Conservation (phyloP, 2,888 invertebrate genomes). For the Euphydryas editha region DNA sequence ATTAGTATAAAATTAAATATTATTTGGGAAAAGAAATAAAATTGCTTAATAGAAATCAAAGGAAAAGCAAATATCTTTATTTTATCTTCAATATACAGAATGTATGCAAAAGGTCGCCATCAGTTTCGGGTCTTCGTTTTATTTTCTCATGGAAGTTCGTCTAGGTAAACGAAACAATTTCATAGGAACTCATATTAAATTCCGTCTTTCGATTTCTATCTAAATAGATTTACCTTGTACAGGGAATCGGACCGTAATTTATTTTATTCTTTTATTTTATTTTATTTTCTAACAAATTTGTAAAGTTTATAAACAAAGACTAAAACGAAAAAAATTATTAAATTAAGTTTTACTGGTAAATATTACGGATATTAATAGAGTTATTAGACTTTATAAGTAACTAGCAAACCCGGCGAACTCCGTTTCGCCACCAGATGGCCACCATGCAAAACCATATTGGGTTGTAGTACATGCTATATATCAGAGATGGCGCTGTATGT, state of each 20-base stretch:
- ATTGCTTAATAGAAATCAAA: neutral
- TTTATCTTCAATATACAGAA: conserved; percentile 17
- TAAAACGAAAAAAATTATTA: neutral
- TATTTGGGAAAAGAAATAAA: neutral
- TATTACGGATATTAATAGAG: no score
- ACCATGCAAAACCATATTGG: no score
- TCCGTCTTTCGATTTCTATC: conserved; percentile 49
- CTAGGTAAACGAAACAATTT: conserved; percentile 50
- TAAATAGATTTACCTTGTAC: conserved; percentile 35
- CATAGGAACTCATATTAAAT: conserved; percentile 53
- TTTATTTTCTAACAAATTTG: neutral
- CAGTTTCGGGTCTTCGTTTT: conserved; percentile 38
- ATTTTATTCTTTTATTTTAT: neutral
- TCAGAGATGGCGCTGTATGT: no score
- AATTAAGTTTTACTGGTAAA: no score
- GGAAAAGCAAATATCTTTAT: conserved; percentile 4
- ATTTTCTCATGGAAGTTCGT: conserved; percentile 57
- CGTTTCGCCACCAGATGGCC: no score
- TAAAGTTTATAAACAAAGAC: neutral
- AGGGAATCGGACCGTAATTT: conserved; percentile 4
- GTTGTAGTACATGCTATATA: no score
- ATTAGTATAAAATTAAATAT: neutral
- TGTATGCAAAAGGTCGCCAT: conserved; percentile 25
- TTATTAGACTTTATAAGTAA: no score
- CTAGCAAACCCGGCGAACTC: no score